Evolutionary conservation across 2,797 vertebrate species (phyloP).

Genomic region (Poecilia velifera): DNA sequence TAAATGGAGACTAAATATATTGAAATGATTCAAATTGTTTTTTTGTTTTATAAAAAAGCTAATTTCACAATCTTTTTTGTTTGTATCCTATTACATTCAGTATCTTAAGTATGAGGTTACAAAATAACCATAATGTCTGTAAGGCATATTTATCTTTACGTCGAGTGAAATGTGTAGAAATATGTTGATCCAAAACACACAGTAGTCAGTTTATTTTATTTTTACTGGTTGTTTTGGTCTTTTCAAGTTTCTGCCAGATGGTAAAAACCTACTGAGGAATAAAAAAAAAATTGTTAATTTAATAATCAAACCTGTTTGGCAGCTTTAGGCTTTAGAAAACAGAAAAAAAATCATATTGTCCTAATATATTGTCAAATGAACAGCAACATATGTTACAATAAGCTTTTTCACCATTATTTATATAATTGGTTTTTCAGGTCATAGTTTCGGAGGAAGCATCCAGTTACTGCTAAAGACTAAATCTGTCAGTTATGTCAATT

Average conservation of each 20-base stretch:
- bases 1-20: conserved; percentile 28
- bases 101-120: conserved; percentile 34
- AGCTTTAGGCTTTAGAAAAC: neutral
- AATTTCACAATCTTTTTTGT: conserved; percentile 12
- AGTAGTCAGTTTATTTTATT: conserved; percentile 7
- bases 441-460: neutral
- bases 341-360: neutral
- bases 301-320: neutral
- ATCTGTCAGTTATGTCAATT: neutral
- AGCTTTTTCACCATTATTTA: neutral
- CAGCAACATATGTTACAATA: neutral
- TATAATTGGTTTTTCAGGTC: neutral
- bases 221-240: conserved; percentile 32
- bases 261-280: conserved; percentile 1
- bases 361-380: neutral
- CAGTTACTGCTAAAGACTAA: neutral
- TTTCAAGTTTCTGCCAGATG: conserved; percentile 23
- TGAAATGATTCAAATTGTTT: neutral
- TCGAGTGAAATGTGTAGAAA: conserved; percentile 35
- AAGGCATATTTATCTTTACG: conserved; percentile 24
- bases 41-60: neutral
- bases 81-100: conserved; percentile 44
- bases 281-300: conserved; percentile 1
- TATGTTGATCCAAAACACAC: conserved; percentile 22
- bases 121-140: conserved; percentile 34